Percentiles rank a stretch among this genome's conserved stretches.
phyloP scores from a whole-genome alignment of 2,888 invertebrate species.

The Eristalis arbustorum region DNA sequence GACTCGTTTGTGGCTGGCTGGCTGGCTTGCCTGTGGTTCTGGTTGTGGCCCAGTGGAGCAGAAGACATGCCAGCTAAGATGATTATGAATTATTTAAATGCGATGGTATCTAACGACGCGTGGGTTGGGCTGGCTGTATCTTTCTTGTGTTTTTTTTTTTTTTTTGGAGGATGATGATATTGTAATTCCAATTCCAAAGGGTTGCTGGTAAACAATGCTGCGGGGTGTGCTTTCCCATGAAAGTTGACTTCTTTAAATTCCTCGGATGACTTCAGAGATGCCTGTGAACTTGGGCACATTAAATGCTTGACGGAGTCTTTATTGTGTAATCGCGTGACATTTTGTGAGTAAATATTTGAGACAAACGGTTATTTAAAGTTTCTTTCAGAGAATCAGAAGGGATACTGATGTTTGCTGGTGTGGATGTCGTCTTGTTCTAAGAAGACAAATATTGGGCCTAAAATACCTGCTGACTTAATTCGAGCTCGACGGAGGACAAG shows the following conservation, averaged over 20 bases:
- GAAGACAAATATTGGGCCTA: no score
- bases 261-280: not conserved
- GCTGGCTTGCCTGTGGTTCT: not conserved
- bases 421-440: no score
- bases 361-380: not conserved
- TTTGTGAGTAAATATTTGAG: not conserved
- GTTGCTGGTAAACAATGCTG: not conserved
- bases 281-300: not conserved
- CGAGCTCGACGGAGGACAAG: no score
- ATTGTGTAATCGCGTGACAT: no score
- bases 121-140: not conserved
- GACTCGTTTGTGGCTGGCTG: slow-evolving; percentile 19
- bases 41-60: slow-evolving; percentile 27
- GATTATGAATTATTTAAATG: slow-evolving; percentile 45
- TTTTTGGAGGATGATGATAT: not conserved
- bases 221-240: not conserved
- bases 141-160: no score
- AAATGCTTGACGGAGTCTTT: not conserved
- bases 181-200: not conserved
- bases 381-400: no score
- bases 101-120: not conserved
- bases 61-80: slow-evolving; percentile 34
- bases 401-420: no score
- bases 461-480: no score
- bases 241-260: not conserved